Percentiles rank a stretch among this genome's conserved stretches.
Conservation (phyloP, 23 tunicate species). For the Aplidium turbinatum region DNA sequence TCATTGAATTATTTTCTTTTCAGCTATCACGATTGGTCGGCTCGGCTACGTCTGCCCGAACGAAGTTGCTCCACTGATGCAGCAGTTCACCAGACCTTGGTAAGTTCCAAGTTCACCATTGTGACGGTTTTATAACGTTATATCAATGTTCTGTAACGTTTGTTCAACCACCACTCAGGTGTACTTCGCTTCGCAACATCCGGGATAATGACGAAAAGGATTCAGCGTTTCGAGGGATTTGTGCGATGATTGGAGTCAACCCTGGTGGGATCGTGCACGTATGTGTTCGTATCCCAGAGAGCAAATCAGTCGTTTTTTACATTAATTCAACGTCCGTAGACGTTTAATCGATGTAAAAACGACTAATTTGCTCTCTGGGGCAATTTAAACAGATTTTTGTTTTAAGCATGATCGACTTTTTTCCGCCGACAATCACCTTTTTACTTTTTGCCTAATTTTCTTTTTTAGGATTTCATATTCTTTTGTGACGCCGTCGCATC, state of each 20-base stretch:
- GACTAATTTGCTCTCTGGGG: too few relatives aligned
- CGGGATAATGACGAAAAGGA: conserved; percentile 99
- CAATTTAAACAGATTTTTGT: too few relatives aligned
- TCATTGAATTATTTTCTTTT: neutral
- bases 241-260: conserved; percentile 95
- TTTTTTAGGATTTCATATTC: conserved; percentile 80
- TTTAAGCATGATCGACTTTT: too few relatives aligned
- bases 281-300: too few relatives aligned
- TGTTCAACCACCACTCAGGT: conserved; percentile 37
- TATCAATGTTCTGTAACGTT: neutral
- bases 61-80: conserved; percentile 90
- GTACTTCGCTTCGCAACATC: conserved; percentile 91
- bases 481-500: conserved; percentile 98
- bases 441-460: too few relatives aligned
- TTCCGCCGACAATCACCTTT: too few relatives aligned
- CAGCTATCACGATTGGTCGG: conserved; percentile 97
- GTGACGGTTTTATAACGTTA: neutral
- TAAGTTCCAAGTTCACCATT: conserved; percentile 4
- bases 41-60: conserved; percentile 89
- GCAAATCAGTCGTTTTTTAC: too few relatives aligned
- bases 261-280: conserved; percentile 88
- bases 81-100: conserved; percentile 92
- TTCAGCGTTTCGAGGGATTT: conserved; percentile 99
- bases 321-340: too few relatives aligned
- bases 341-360: too few relatives aligned